Base-by-base conservation (phyloP, 1,140 invertebrate genomes). In the Leptinotarsa texana region DNA sequence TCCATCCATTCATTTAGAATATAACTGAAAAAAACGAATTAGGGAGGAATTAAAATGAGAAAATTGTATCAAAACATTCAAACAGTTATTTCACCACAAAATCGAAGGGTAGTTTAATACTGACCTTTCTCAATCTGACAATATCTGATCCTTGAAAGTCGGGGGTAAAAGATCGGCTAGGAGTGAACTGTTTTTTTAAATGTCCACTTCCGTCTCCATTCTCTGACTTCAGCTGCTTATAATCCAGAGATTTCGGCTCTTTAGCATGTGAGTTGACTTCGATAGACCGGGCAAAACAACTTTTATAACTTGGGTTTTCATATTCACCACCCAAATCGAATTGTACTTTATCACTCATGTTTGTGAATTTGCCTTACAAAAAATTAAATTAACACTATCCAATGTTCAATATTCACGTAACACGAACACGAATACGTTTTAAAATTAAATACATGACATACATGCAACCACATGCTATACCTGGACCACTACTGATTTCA, bases 231-330 rank as follows among this genome's bases (percentile, higher is more conserved):
- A 27, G 24, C 24, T 72, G 69, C 15, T 15, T 18, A 63, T 33
- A 72, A 72, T 72, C 61, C 57, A 63, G 27, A 62, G 69, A 65
- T 75, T 79, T 82, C 49, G 71, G 75, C 72, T 79, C 76, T 72
- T 78, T 79, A 77, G 74, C 77, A 69, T 82, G 78, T 48, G 82
- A 82, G 79, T 83, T 82, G 61, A 83, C 79, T 66, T 75, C 82
- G 72, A 82, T 73, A 18, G 82, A 83, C 24, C 81, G 81, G 21
- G 82, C 82, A 74, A 83, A 83, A 78, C 79, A 82, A 80, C 82
- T 83, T 75, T 83, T 83, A 73, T 80, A 83, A 72, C 77, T 80
- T 18, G 69, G 67, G 57, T 79, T 79, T 67, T 79, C 78, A 24
- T 80, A 78, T 73, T 81, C 81, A 65, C 71, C 63, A 18, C 47